Evolutionary conservation across 2,113 vertebrate genomes (phyloP).

Genomic region (Sciurus niger): DNA sequence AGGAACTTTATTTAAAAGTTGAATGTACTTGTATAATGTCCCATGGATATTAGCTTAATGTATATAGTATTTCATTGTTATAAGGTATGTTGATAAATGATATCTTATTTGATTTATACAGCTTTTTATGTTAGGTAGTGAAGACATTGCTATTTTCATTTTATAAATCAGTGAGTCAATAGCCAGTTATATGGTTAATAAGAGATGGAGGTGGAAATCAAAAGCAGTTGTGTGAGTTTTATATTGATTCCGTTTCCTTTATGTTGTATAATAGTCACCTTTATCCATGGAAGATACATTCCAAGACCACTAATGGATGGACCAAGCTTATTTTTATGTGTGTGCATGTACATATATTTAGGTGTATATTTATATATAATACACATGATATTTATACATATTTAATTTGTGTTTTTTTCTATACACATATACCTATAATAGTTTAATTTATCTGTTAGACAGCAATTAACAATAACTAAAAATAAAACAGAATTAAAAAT

Average conservation of each 20-base stretch:
- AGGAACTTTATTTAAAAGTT: slow-evolving; percentile 2
- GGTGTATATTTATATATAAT: neutral
- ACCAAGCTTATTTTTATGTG: neutral
- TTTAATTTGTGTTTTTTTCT: neutral
- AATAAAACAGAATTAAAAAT: neutral
- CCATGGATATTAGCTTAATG: neutral
- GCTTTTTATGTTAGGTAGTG: neutral
- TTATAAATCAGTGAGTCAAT: neutral
- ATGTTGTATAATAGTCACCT: neutral
- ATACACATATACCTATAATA: neutral
- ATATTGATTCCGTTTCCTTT: neutral
- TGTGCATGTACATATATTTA: neutral
- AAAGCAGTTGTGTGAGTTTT: neutral
- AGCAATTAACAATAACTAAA: neutral
- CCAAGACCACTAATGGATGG: neutral
- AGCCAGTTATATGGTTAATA: neutral
- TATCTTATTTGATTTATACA: slow-evolving; percentile 28
- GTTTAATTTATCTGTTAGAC: neutral
- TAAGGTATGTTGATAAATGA: neutral
- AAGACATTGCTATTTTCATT: slow-evolving; percentile 14
- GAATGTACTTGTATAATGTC: neutral
- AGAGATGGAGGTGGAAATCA: neutral
- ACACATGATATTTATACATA: too few species aligned
- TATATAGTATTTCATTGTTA: neutral
- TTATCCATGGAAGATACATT: neutral